Evolutionary conservation across 2,797 vertebrate species (phyloP), one percentile per base, ranked within the genome.

Genomic region (Acomys russatus): DNA sequence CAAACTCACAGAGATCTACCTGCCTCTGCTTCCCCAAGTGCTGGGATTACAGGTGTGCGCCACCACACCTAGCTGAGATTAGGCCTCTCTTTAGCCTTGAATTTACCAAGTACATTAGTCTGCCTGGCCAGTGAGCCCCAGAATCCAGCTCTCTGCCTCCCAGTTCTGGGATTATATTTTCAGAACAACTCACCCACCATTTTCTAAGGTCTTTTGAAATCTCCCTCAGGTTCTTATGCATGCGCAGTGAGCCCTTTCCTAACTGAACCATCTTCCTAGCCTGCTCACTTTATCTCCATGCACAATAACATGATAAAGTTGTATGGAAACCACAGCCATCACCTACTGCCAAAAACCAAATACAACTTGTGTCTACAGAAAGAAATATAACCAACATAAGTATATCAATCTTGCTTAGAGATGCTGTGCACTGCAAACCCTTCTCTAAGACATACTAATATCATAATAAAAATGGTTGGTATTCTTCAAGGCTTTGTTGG

Each of bases 311-410:
- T 73, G 8, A 23, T 33, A 2, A 82, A 1, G 20, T 71, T 79
- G 11, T 74, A 22, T 86, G 59, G 54, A 74, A 95, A 56, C 28
- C 35, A 15, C 10, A 30, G 25, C 61, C 30, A 59, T 68, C 20
- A 88, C 10, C 4, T 82, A 61, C n/a, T 9, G 79, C 78, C 74
- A 70, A 14, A 86, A 35, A 74, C 78, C 38, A 95, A 96, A 82
- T 63, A 4, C 30, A 44, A 28, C n/a, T 30, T 14, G 59, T 91
- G 70, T 11, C 68, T 91, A 18, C 68, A 88, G 61, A 92, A 85
- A 66, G 30, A 61, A 91, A 66, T 54, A 51, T 7, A 88, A 51
- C 56, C 90, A 71, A 59, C 2, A 3, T 61, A 88, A 93, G 70
- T 18, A n/a, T 18, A 59, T 7, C 56, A 79, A 84, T 49, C 28